Conservation (phyloP, 1,140 invertebrate genomes). For the Glomeris maerens region DNA sequence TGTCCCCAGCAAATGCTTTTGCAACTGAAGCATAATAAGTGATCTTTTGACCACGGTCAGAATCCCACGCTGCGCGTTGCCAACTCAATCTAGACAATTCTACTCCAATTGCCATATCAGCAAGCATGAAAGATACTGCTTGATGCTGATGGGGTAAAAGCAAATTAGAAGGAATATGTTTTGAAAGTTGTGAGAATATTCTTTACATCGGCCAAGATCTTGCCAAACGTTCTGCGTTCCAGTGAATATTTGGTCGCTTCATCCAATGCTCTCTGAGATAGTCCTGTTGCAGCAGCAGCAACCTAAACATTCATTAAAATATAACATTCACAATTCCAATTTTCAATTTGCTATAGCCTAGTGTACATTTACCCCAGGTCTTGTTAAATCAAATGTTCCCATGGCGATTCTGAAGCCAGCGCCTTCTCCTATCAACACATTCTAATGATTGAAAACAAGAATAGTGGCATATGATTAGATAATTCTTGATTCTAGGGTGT, state of each 20-base stretch:
- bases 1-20: slow-evolving; percentile 80
- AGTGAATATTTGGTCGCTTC: slow-evolving; percentile 87
- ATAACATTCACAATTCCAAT: no score
- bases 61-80: slow-evolving; percentile 73
- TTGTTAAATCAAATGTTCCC: slow-evolving; percentile 86
- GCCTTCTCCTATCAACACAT: slow-evolving; percentile 67
- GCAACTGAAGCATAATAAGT: slow-evolving; percentile 82
- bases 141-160: slow-evolving; percentile 34
- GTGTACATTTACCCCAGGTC: slow-evolving; percentile 55
- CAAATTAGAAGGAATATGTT: not conserved
- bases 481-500: no score
- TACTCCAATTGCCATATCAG: slow-evolving; percentile 88
- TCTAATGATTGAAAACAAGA: slow-evolving; percentile 37
- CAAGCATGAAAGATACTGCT: slow-evolving; percentile 88
- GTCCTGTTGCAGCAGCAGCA: slow-evolving; percentile 70
- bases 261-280: slow-evolving; percentile 76
- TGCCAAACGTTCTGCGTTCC: slow-evolving; percentile 88
- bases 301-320: slow-evolving; percentile 41
- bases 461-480: no score
- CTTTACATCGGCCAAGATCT: slow-evolving; percentile 50
- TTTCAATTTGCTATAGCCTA: not conserved
- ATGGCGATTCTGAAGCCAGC: slow-evolving; percentile 94
- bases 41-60: slow-evolving; percentile 65
- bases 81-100: slow-evolving; percentile 75
- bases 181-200: not conserved